Conservation (phyloP, 2,888 invertebrate species). For the Malachius bipustulatus region DNA sequence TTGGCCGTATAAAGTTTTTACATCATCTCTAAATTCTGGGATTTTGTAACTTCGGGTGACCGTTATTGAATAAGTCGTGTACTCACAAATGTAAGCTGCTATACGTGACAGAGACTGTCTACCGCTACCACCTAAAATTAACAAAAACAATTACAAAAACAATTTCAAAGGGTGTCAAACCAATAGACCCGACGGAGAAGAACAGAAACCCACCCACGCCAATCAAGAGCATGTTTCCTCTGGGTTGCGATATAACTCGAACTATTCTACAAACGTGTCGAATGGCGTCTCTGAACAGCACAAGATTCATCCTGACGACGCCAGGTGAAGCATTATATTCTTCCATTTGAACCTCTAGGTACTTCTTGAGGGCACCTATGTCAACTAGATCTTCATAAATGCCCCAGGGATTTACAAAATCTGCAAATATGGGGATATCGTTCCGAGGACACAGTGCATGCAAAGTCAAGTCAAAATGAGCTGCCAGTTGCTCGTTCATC, state of each 20-base stretch:
- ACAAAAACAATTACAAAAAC: no score
- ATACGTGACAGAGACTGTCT: constrained; percentile 68
- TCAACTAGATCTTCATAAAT: constrained; percentile 72
- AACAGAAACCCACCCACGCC: constrained; percentile 50
- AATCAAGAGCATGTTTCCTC: constrained; percentile 73
- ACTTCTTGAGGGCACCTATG: constrained; percentile 43
- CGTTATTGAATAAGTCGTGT: constrained; percentile 63
- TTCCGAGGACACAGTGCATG: constrained; percentile 65
- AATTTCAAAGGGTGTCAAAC: no score
- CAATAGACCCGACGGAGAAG: no score
- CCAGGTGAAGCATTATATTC: constrained; percentile 74
- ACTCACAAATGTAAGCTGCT: constrained; percentile 69
- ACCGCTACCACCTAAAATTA: constrained; percentile 61
- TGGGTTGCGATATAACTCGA: constrained; percentile 70
- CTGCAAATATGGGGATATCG: constrained; percentile 59
- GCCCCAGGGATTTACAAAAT: constrained; percentile 65
- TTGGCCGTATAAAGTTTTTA: constrained; percentile 59
- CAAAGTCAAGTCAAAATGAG: constrained; percentile 67
- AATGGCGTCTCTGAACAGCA: constrained; percentile 77
- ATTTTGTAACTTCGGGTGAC: constrained; percentile 67
- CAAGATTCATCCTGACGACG: constrained; percentile 66
- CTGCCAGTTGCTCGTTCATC: constrained; percentile 62
- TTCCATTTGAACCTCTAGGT: constrained; percentile 47
- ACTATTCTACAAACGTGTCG: constrained; percentile 75
- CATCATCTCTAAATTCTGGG: constrained; percentile 68